Evolutionary conservation across 2,113 vertebrate genomes (phyloP).

Genomic region (Corvus cornix): DNA sequence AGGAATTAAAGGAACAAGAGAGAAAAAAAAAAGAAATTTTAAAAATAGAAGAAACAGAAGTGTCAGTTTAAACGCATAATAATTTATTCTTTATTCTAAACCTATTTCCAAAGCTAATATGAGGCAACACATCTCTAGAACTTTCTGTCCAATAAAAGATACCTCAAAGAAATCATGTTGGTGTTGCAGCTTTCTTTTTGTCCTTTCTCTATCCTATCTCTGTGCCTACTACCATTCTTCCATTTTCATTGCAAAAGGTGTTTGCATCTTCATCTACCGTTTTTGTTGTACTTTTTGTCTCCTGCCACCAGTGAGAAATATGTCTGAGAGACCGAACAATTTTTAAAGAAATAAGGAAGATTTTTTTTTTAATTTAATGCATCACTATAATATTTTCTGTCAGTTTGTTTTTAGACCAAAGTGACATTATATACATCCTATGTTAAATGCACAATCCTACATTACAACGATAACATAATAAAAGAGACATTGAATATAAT

Average conservation of each 20-base stretch:
- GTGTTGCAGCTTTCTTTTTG: accelerated
- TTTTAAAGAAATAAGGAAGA: neutral
- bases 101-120: neutral
- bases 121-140: neutral
- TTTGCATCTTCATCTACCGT: neutral
- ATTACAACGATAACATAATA: neutral
- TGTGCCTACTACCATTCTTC: neutral
- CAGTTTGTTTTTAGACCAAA: neutral
- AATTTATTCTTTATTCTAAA: neutral
- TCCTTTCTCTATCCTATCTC: neutral
- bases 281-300: neutral
- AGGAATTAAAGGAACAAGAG: neutral
- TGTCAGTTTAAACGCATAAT: neutral
- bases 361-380: neutral
- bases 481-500: neutral
- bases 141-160: neutral
- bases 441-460: neutral
- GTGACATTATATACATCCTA: neutral
- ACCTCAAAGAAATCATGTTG: neutral
- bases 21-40: accelerated
- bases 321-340: accelerated
- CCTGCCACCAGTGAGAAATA: neutral
- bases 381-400: neutral
- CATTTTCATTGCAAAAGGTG: neutral
- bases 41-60: accelerated